Conservation (phyloP, 2,113 vertebrate species). For the Anguilla japonica region DNA sequence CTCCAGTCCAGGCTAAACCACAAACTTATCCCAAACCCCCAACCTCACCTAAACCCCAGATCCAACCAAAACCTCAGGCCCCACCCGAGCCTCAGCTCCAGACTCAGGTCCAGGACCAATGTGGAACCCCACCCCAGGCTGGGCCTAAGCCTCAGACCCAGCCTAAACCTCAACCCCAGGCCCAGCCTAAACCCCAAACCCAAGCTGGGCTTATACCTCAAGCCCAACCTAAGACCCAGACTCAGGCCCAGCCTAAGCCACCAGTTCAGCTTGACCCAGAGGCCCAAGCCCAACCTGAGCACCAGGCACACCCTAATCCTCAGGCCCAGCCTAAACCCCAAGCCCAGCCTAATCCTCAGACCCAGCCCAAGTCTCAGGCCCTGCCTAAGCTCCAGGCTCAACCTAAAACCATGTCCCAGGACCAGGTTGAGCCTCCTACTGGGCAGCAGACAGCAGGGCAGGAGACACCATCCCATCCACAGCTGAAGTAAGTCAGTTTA, state of each 20-base stretch:
- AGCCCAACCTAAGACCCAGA: constrained; percentile 50
- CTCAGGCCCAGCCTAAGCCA: constrained; percentile 33
- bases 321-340: neutral
- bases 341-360: neutral
- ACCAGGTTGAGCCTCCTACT: constrained; percentile 5
- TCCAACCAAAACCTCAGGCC: neutral
- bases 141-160: constrained; percentile 10
- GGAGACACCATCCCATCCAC: constrained; percentile 61
- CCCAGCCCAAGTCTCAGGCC: neutral
- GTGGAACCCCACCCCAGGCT: neutral
- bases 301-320: neutral
- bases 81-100: neutral
- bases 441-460: constrained; percentile 22
- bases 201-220: neutral
- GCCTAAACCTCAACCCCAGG: neutral
- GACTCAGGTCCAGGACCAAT: neutral
- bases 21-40: neutral
- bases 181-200: neutral
- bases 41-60: neutral
- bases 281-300: neutral
- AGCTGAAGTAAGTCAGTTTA: constrained; percentile 77
- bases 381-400: neutral
- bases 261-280: constrained; percentile 41
- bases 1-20: neutral
- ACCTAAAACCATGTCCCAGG: neutral